Percentiles rank a stretch among this genome's conserved stretches.
Conservation (phyloP, 2,888 invertebrate genomes). For the Nephrotoma appendiculata region DNA sequence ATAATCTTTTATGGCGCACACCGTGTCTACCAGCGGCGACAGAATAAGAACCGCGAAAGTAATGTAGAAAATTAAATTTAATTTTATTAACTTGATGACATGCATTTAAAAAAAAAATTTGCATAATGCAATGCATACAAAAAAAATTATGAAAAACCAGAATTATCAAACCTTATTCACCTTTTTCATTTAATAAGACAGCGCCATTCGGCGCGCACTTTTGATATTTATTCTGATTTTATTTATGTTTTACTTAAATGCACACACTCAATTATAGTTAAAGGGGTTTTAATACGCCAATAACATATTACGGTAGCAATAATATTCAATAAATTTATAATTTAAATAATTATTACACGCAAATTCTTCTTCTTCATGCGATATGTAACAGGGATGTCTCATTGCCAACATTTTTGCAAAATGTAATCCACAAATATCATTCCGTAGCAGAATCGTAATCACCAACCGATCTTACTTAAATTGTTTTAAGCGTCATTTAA, state of each 20-base stretch:
- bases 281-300: neutral
- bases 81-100: neutral
- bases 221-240: neutral
- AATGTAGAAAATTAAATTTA: neutral
- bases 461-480: no score
- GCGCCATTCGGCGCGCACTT: neutral
- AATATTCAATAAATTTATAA: no score
- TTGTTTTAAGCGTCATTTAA: no score
- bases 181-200: neutral
- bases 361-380: no score
- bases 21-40: neutral
- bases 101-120: neutral
- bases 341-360: no score
- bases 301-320: no score
- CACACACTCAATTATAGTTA: neutral
- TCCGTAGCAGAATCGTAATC: no score
- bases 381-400: no score
- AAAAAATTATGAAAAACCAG: neutral
- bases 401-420: no score
- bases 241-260: neutral
- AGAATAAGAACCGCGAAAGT: neutral
- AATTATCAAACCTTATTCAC: neutral
- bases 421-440: no score
- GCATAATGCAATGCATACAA: neutral
- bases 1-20: neutral